Evolutionary conservation across 2,113 vertebrate genomes (phyloP), one percentile per base, ranked within the genome.

Genomic region (Nothocercus nigrocapillus): DNA sequence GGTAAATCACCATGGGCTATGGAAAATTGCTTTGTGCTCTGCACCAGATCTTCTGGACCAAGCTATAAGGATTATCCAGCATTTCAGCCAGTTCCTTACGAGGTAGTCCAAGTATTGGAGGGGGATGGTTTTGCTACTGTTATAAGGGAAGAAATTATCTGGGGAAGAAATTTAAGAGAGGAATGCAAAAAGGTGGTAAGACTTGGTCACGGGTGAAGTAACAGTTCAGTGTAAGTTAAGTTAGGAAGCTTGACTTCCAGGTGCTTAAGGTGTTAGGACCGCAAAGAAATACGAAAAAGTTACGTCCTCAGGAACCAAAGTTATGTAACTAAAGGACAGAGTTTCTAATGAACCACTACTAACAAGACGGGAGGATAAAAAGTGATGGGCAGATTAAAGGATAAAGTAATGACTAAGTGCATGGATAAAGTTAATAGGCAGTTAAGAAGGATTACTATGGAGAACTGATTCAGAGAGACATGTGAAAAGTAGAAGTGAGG

Each of bases 341-440:
- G 63, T 82, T 95, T 82, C 70, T 93, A 87, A 73, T 83, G 68
- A 90, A 95, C 78, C 54, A 68, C 24, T 87, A 6, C 34, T 91
- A 92, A 73, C 17, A 13, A 85, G 49, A 74, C 30, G 34, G 42
- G 30, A 24, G 66, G 38, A 86, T 94, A 84, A 80, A 95, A 96
- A 56, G 27, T 69, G 25, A 61, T 74, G 87, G 87, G 69, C 81
- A 89, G 91, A 94, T 94, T 93, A 95, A 95, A 91, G 90, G 89
- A 89, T 94, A 92, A 79, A 75, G 81, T 79, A 96, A 91, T 81
- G n/a, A 83, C 82, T 51, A 80, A 91, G 45, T 91, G 95, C 93
- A 83, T 77, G 64, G 75, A 91, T 94, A 88, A 95, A 84, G 74
- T 82, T 88, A 92, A 82, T 38, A 53, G 84, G 38, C 78, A 88